Evolutionary conservation across 2,888 invertebrate species (phyloP).

Genomic region (Abrostola tripartita): DNA sequence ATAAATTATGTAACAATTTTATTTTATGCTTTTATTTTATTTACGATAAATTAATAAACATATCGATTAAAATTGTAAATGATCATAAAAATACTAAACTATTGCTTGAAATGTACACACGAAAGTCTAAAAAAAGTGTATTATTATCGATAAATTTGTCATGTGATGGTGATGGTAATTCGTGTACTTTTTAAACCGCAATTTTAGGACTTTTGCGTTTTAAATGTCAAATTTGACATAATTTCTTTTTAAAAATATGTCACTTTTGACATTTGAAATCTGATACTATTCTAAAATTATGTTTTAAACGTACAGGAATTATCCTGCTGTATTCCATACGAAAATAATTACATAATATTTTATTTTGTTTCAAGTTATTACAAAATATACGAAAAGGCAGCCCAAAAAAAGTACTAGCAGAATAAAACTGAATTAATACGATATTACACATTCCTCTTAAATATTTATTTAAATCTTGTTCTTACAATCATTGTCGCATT

Average conservation of each 20-base stretch:
- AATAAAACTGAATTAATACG: constrained; percentile 40
- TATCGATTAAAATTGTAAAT: constrained; percentile 53
- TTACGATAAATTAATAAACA: constrained; percentile 19
- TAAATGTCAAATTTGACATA: not conserved
- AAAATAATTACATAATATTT: too few relatives aligned
- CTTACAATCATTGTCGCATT: constrained; percentile 30
- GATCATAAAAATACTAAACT: constrained; percentile 13
- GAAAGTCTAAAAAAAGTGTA: constrained; percentile 1
- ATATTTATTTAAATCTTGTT: constrained; percentile 40
- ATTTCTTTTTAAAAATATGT: not conserved
- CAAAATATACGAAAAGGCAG: too few relatives aligned
- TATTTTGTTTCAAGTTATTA: too few relatives aligned
- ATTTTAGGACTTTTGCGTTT: not conserved
- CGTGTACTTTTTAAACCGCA: too few relatives aligned
- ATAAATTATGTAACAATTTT: constrained; percentile 10
- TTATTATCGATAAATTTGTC: too few relatives aligned
- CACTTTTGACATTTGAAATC: not conserved
- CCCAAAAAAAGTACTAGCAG: not conserved
- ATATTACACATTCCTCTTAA: constrained; percentile 57
- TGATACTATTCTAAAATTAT: not conserved
- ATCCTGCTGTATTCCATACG: constrained; percentile 1
- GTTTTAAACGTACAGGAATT: not conserved
- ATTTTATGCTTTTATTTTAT: constrained; percentile 19
- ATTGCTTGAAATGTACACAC: constrained; percentile 10
- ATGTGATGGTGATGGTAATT: too few relatives aligned